phyloP scores from a whole-genome alignment of 2,888 invertebrate species.

The Nomada ferruginata region DNA sequence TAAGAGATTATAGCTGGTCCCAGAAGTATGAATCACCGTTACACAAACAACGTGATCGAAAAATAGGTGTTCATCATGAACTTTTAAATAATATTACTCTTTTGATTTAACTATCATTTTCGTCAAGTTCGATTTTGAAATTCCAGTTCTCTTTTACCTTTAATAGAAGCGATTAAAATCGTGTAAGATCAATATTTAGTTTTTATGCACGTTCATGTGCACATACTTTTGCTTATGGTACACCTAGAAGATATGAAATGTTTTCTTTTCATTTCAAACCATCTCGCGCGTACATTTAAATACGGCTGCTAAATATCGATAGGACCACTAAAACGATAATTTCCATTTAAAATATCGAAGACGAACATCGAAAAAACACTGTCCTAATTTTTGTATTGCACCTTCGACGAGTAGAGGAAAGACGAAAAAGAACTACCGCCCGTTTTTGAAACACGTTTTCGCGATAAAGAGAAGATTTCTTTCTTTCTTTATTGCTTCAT shows the following conservation, averaged over 20 bases:
- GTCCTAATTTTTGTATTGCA: slow-evolving; percentile 19
- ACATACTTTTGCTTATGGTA: slow-evolving; percentile 20
- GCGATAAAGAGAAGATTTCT: background rate
- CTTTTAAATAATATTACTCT: slow-evolving; percentile 43
- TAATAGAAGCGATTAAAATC: slow-evolving; percentile 49
- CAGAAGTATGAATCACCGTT: slow-evolving; percentile 23
- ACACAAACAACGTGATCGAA: slow-evolving; percentile 37
- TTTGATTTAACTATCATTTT: slow-evolving; percentile 56
- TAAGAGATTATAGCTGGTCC: background rate
- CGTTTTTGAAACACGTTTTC: slow-evolving; percentile 16
- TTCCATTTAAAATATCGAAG: slow-evolving; percentile 38
- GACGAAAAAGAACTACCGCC: slow-evolving; percentile 22
- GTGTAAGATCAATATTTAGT: slow-evolving; percentile 45
- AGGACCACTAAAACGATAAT: slow-evolving; percentile 29
- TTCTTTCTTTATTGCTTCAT: background rate
- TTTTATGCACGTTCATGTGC: slow-evolving; percentile 34
- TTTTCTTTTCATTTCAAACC: slow-evolving; percentile 18
- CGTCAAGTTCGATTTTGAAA: slow-evolving; percentile 22
- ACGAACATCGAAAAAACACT: slow-evolving; percentile 30
- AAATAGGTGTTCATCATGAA: slow-evolving; percentile 44
- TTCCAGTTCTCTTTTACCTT: background rate
- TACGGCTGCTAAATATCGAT: slow-evolving; percentile 13
- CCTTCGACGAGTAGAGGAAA: background rate
- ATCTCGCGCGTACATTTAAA: slow-evolving; percentile 40
- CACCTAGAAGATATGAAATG: slow-evolving; percentile 50